Percentiles rank a stretch among this genome's conserved stretches.
Conservation (phyloP, 2,113 vertebrate genomes). For the Sceloporus undulatus region DNA sequence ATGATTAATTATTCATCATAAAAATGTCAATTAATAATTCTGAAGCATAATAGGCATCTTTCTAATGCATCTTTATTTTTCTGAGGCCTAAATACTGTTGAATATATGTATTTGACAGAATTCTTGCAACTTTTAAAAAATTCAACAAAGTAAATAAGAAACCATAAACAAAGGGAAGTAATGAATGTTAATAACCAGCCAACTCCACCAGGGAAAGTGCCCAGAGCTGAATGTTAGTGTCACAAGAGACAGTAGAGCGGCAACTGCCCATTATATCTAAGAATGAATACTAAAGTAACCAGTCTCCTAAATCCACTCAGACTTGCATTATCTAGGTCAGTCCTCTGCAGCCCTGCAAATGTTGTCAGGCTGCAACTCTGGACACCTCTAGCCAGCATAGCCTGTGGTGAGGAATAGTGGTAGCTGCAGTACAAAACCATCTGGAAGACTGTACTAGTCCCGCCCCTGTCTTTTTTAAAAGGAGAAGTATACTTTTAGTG, state of each 20-base stretch:
- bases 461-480: background rate
- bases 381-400: background rate
- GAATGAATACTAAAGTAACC: background rate
- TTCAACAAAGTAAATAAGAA: slow-evolving; percentile 80
- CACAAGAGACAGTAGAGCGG: slow-evolving; percentile 31
- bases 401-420: background rate
- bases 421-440: background rate
- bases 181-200: slow-evolving; percentile 70
- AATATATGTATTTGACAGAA: slow-evolving; percentile 78
- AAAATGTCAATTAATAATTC: slow-evolving; percentile 98
- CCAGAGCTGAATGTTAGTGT: slow-evolving; percentile 38
- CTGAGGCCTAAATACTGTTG: slow-evolving; percentile 81
- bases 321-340: background rate
- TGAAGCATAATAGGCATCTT: slow-evolving; percentile 87
- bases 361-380: background rate
- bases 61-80: slow-evolving; percentile 84
- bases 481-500: background rate
- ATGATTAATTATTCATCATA: slow-evolving; percentile 98
- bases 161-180: slow-evolving; percentile 74
- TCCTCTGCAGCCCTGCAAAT: background rate
- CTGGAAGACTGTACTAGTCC: background rate
- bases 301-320: background rate
- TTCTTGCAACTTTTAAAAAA: slow-evolving; percentile 81
- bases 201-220: slow-evolving; percentile 54
- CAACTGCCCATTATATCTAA: accelerated